Base-by-base conservation (phyloP, 35 echinoderm and acorn worm species). In the Chiridota heheva region DNA sequence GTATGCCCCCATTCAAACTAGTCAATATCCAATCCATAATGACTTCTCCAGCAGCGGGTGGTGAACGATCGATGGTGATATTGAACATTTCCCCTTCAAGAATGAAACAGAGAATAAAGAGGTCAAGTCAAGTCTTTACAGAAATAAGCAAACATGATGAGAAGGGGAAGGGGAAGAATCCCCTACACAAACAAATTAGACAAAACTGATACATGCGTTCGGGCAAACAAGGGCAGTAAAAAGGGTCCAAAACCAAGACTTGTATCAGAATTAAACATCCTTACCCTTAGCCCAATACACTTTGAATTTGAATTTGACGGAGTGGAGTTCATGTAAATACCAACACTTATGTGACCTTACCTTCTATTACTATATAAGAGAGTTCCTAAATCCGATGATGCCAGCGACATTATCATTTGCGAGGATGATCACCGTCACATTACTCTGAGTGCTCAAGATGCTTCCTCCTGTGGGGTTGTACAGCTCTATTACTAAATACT, bases 371-470 rank as follows among this genome's bases (percentile, higher is more conserved):
- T 40, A 98, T 92, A 61, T 91, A 87, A 3, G 95, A 98, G 44
- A 92, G 59, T 2, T 55, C 81, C 34, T 40, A 36, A 98, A 91
- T 18, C 82, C 73, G 5, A 98, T 43, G 4, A 91, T 81, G 32
- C 95, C 95, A 63, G 95, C 89, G 42, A 98, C 95, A 81, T 88
- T 76, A 51, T 98, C 89, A 77, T 97, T 97, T 47, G 94, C 89
- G 24, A 88, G 51, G 47, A 97, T 97, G 25, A 73, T 63, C 22
- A 97, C 73, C 48, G 78, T 84, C 5, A 97, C 81, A 34, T 77
- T 66, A 58, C 84, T 91, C 36, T 87, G 37, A 8, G 74, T 13
- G 44, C 89, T 80, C 31, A 97, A 60, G 16, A 84, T 43, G 42
- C 94, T 97, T 42, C 94, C 94, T 32, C 94, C 88, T 62, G 45